Percentiles rank a stretch among this genome's conserved stretches.
phyloP scores from a whole-genome alignment of 2,797 vertebrate genomes.

The Gadopsis bispinosus region DNA sequence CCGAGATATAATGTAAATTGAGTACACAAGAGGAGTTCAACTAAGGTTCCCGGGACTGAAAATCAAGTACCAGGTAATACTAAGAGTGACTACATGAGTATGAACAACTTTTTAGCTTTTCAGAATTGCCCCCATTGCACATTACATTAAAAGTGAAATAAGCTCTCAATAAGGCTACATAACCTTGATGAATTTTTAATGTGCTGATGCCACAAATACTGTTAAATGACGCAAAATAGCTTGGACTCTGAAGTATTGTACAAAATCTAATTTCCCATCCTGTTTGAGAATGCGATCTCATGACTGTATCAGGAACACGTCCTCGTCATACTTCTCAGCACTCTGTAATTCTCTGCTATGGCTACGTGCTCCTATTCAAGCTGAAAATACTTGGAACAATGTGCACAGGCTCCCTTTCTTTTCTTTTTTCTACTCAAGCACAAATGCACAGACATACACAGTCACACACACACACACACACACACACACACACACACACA shows the following conservation, averaged over 20 bases:
- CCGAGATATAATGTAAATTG: conserved; percentile 8
- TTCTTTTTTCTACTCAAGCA: conserved; percentile 60
- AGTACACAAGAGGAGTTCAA: conserved; percentile 31
- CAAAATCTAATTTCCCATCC: conserved; percentile 68
- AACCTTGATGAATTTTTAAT: conserved; percentile 46
- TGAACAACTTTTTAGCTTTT: conserved; percentile 26
- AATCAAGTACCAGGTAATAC: conserved; percentile 14
- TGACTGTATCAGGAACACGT: conserved; percentile 72
- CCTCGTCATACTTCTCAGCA: conserved; percentile 64
- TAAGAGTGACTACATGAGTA: conserved; percentile 16
- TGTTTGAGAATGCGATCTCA: conserved; percentile 66
- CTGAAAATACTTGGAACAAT: conserved; percentile 81
- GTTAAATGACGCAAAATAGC: conserved; percentile 51
- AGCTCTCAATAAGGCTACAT: conserved; percentile 29
- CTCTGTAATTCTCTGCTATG: conserved; percentile 61
- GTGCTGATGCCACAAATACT: conserved; percentile 37
- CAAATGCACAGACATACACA: conserved; percentile 66
- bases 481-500: conserved; percentile 50
- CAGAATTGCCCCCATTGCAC: conserved; percentile 16
- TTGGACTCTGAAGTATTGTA: conserved; percentile 46
- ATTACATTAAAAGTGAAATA: conserved; percentile 26
- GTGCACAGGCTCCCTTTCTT: conserved; percentile 72
- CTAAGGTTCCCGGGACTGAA: conserved; percentile 11
- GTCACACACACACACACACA: conserved; percentile 27
- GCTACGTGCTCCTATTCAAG: conserved; percentile 76